Evolutionary conservation across 1,140 invertebrate species (phyloP), one percentile per base, ranked within the genome.

Genomic region (Babylonia areolata): DNA sequence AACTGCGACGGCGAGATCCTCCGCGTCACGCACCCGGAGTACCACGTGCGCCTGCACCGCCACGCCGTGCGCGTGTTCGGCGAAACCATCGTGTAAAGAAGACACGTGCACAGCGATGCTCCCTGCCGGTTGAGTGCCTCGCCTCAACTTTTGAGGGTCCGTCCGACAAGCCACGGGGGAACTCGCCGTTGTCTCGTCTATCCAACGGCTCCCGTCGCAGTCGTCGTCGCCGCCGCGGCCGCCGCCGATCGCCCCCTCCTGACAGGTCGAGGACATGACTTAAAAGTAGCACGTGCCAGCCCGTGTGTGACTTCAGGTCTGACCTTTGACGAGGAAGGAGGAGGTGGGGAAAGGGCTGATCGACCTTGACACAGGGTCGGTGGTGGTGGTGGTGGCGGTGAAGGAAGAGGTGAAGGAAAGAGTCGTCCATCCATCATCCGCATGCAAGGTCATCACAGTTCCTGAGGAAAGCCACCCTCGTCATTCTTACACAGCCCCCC

Each of bases 1-100:
- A 90, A 90, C 81, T 87, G 85, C 51, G 89, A 90, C 51, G 89
- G 89, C 5, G 89, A 90, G 69, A 84, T 87, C 2, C 79, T 89
- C n/a, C 39, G 37, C n/a, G 23, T 90, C 5, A 82, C 83, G 1
- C 84, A 87, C 31, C 89, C 86, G 3, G 81, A 87, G 79, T 84
- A 79, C 46, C 81, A 84, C 31, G 86, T 82, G 12, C 37, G 73
- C 17, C 81, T 82, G 6, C 81, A 82, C 81, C 54, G 54, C 81
- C 81, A 82, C 54, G 81, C 64, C 35, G 33, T 82, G 31, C 51
- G 64, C 2, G 51, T 82, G 31, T 82, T 82, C n/a, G 81, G 81
- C 2, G 77, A 71, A 15, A 69, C 85, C 51, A 64, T 51, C 75
- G 75, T 77, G 37, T 77, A 77, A 31, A 28, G 17, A 28, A 69